These are phyloP conservation scores for Papilio xuthus DNA, from an alignment of 1,140 invertebrate genomes.

Conservation along the genomic window DNA sequence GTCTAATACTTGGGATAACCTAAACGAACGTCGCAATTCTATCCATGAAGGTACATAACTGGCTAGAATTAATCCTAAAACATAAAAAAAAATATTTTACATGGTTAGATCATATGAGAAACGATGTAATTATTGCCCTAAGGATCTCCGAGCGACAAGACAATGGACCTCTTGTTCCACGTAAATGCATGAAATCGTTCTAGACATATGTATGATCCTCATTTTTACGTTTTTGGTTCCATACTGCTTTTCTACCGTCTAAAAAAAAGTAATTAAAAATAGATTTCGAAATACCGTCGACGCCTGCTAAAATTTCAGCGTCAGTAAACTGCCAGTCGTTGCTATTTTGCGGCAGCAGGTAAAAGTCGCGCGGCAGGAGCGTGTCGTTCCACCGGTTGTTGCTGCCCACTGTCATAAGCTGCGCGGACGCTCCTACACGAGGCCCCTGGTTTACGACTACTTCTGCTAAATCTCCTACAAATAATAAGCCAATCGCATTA, in stretches of 20 bases:
- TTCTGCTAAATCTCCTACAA: slow-evolving; percentile 85
- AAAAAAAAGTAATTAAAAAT: slow-evolving; percentile 8
- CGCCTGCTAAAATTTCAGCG: slow-evolving; percentile 85
- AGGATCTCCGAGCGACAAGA: neutral
- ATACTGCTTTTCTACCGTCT: too few relatives aligned
- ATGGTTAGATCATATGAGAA: neutral
- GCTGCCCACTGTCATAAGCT: slow-evolving; percentile 79
- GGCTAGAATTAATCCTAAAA: slow-evolving; percentile 84
- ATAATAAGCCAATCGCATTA: slow-evolving; percentile 29
- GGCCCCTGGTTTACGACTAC: slow-evolving; percentile 84
- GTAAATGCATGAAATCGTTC: too few relatives aligned
- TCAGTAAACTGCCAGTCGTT: slow-evolving; percentile 84
- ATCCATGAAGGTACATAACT: slow-evolving; percentile 81
- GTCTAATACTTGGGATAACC: slow-evolving; percentile 85
- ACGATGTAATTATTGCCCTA: too few relatives aligned
- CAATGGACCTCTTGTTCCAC: neutral
- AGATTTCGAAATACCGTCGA: slow-evolving; percentile 82
- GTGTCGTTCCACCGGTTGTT: slow-evolving; percentile 86
- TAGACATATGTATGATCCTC: too few relatives aligned
- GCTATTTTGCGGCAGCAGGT: slow-evolving; percentile 77
- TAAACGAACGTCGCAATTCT: slow-evolving; percentile 74
- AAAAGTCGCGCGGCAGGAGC: slow-evolving; percentile 82
- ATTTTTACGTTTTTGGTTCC: too few relatives aligned
- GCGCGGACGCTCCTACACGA: slow-evolving; percentile 55
- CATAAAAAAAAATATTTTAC: neutral